These are phyloP conservation scores for Drosophila takahashii DNA, from an alignment of 1,140 invertebrate species.

Conservation along the genomic window DNA sequence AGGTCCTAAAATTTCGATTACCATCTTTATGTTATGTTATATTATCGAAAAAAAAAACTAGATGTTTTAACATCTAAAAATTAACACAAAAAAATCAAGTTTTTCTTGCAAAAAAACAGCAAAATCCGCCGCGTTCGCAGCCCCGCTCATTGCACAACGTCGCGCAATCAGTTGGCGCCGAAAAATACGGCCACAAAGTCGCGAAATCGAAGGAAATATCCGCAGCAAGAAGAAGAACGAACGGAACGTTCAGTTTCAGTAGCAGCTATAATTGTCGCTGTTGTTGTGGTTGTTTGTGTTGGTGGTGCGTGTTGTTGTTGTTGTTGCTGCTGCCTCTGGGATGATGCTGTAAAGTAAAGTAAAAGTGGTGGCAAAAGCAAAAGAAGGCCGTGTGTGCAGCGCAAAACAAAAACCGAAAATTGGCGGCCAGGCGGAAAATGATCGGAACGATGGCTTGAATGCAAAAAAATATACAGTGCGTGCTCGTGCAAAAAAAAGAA, in stretches of 20 bases:
- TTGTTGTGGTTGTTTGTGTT: conserved; percentile 25
- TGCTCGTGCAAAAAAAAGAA: conserved; percentile 63
- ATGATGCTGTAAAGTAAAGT: conserved; percentile 39
- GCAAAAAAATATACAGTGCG: conserved; percentile 38
- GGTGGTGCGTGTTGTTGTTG: conserved; percentile 30
- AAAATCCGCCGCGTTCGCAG: conserved; percentile 6
- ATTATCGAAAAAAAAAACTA: too few species aligned
- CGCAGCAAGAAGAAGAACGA: conserved; percentile 36
- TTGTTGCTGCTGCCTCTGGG: conserved; percentile 20
- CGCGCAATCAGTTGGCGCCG: conserved; percentile 4
- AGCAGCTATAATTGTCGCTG: conserved; percentile 41
- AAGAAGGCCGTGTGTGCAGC: conserved; percentile 33
- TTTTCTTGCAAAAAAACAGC: conserved; percentile 62
- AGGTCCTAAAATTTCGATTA: too few species aligned
- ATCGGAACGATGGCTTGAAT: conserved; percentile 21
- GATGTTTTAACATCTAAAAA: too few species aligned
- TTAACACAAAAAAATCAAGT: too few species aligned
- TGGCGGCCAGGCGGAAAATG: conserved; percentile 5
- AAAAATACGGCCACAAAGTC: conserved; percentile 9
- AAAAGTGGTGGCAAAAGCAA: conserved; percentile 41
- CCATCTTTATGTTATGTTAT: too few species aligned
- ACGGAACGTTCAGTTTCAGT: conserved; percentile 23
- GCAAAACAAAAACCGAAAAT: conserved; percentile 2
- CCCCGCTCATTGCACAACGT: background rate
- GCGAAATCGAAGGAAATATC: conserved; percentile 36